These are phyloP conservation scores for Salvator merianae DNA, from an alignment of 2,113 vertebrate species.

Conservation along the genomic window DNA sequence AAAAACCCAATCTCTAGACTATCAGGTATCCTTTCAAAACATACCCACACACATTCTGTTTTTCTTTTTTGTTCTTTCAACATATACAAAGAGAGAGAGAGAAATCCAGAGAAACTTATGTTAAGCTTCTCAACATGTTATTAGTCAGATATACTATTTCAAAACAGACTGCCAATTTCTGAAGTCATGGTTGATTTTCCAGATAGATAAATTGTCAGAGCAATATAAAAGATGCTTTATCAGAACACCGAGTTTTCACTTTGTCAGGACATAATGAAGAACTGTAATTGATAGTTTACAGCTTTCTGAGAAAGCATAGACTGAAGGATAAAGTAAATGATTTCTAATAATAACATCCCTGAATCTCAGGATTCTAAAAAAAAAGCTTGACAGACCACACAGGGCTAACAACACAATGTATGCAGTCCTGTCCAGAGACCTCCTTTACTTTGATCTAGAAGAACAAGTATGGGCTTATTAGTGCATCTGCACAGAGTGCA, in stretches of 20 bases:
- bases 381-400: background rate
- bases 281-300: background rate
- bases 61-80: no score
- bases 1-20: background rate
- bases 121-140: background rate
- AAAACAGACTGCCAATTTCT: background rate
- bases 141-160: background rate
- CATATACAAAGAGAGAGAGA: background rate
- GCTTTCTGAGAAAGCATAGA: background rate
- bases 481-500: no score
- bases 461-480: no score
- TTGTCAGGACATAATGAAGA: background rate
- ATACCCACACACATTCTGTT: background rate
- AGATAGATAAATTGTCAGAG: background rate
- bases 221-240: background rate
- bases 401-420: background rate
- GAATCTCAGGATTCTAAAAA: background rate
- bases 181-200: background rate
- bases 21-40: background rate
- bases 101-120: background rate
- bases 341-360: background rate
- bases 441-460: background rate
- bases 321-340: background rate
- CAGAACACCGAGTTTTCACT: background rate
- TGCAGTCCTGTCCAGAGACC: no score